A percentile compares a stretch with the other conserved stretches of the same genome.
These are phyloP conservation scores for Papilio xuthus DNA, from an alignment of 1,140 invertebrate species.

Conservation along the genomic window DNA sequence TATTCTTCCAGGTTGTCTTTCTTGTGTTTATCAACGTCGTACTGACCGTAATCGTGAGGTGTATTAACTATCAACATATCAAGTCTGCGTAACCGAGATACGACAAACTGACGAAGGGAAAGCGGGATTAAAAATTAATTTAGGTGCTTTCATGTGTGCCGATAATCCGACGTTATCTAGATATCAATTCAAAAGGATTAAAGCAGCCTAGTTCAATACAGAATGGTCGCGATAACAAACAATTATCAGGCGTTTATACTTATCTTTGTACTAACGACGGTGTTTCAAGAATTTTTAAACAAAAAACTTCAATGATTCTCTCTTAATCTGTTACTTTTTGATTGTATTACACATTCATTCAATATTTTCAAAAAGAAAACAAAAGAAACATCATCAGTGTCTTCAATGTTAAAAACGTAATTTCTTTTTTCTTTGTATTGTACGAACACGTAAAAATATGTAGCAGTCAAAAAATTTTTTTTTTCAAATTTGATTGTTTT, in stretches of 20 bases:
- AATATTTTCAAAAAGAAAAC: slow-evolving; percentile 30
- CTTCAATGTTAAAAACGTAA: not conserved
- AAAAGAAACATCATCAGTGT: not conserved
- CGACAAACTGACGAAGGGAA: slow-evolving; percentile 62
- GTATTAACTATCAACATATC: slow-evolving; percentile 43
- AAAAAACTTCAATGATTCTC: slow-evolving; percentile 1
- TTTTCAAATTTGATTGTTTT: not conserved
- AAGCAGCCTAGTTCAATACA: slow-evolving; percentile 71
- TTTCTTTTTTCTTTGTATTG: not conserved
- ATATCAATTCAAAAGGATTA: slow-evolving; percentile 77
- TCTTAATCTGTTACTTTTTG: slow-evolving; percentile 21
- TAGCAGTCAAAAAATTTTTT: not conserved
- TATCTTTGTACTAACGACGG: slow-evolving; percentile 30
- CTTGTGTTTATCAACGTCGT: not conserved
- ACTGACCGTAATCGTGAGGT: slow-evolving; percentile 13
- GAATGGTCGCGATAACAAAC: slow-evolving; percentile 69
- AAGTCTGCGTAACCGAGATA: slow-evolving; percentile 63
- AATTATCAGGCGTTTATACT: slow-evolving; percentile 60
- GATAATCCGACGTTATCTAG: slow-evolving; percentile 78
- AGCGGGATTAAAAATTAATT: slow-evolving; percentile 79
- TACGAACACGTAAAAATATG: not conserved
- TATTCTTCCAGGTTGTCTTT: not conserved
- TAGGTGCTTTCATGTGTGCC: slow-evolving; percentile 77
- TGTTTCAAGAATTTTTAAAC: slow-evolving; percentile 10
- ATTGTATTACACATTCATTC: slow-evolving; percentile 46